These are phyloP conservation scores for Caligus rogercresseyi DNA, from an alignment of 1,140 invertebrate species.

Conservation along the genomic window DNA sequence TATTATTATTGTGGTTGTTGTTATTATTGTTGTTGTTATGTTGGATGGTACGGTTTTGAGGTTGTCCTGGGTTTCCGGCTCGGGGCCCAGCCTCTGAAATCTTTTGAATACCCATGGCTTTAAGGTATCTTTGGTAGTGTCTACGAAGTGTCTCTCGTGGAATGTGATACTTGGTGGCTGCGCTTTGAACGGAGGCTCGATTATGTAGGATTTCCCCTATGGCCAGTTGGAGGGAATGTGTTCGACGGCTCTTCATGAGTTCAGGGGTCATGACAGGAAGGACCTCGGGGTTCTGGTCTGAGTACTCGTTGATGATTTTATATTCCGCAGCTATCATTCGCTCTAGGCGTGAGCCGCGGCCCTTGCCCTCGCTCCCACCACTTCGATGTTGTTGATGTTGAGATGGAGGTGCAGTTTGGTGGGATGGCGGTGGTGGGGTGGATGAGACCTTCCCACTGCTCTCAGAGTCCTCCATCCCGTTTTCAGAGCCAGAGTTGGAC, in stretches of 20 bases:
- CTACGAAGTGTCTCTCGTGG: conserved; percentile 16
- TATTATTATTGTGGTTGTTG: conserved; percentile 9
- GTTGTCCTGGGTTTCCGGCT: neutral
- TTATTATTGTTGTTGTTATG: neutral
- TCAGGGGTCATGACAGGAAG: conserved; percentile 20
- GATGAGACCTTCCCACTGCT: neutral
- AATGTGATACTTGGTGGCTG: conserved; percentile 20
- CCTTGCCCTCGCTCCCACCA: neutral
- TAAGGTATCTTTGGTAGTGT: conserved; percentile 19
- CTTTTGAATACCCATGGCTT: conserved; percentile 20
- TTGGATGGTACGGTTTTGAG: neutral
- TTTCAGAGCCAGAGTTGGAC: neutral
- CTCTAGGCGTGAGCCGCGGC: conserved; percentile 15
- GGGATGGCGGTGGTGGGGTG: neutral
- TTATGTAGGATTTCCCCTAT: conserved; percentile 19
- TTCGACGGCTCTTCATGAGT: conserved; percentile 18
- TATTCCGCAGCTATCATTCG: conserved; percentile 20
- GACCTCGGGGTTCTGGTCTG: neutral
- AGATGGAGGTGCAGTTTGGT: neutral
- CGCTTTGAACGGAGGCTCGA: conserved; percentile 16
- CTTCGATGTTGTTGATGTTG: neutral
- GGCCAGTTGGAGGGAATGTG: conserved; percentile 16
- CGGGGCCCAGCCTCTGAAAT: neutral
- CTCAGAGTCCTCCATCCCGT: neutral
- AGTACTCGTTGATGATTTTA: conserved; percentile 18